Conservation (phyloP, 2,888 invertebrate genomes). For the Pyrochroa serraticornis region DNA sequence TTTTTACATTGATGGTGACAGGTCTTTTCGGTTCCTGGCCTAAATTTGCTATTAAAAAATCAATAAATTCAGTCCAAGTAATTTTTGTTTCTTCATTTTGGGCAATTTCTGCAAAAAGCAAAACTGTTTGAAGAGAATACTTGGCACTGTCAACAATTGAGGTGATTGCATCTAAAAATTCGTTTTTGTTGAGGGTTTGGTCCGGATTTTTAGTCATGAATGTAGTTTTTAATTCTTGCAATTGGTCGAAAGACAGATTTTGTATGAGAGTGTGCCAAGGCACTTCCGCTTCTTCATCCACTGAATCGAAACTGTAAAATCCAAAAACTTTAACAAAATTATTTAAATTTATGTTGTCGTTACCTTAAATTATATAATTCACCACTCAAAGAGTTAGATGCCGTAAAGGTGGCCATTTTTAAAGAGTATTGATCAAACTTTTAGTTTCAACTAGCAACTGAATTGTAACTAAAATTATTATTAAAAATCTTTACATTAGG, state of each 20-base stretch:
- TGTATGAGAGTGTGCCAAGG: slow-evolving; percentile 44
- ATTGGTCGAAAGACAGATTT: slow-evolving; percentile 39
- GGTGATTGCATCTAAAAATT: slow-evolving; percentile 52
- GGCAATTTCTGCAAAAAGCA: slow-evolving; percentile 51
- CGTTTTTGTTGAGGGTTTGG: slow-evolving; percentile 43
- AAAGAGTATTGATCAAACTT: too few relatives aligned
- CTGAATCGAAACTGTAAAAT: too few relatives aligned
- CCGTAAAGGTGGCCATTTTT: too few relatives aligned
- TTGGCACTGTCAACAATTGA: slow-evolving; percentile 46
- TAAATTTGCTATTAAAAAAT: slow-evolving; percentile 50
- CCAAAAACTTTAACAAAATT: too few relatives aligned
- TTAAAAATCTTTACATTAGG: too few relatives aligned
- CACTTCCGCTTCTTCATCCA: slow-evolving; percentile 34
- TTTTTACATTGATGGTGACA: slow-evolving; percentile 36
- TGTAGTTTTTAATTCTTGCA: slow-evolving; percentile 38
- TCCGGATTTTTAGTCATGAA: slow-evolving; percentile 36
- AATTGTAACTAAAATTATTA: too few relatives aligned
- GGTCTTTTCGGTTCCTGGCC: slow-evolving; percentile 31
- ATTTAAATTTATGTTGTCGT: too few relatives aligned
- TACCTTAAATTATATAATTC: too few relatives aligned
- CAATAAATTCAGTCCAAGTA: slow-evolving; percentile 55
- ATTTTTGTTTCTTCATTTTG: slow-evolving; percentile 40
- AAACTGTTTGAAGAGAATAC: slow-evolving; percentile 47
- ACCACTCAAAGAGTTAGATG: too few relatives aligned
- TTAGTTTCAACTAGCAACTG: too few relatives aligned